A percentile compares a stretch with the other conserved stretches of the same genome.
These are phyloP conservation scores for Ctenosaura bakeri DNA, from an alignment of 2,797 vertebrate genomes.

Conservation along the genomic window DNA sequence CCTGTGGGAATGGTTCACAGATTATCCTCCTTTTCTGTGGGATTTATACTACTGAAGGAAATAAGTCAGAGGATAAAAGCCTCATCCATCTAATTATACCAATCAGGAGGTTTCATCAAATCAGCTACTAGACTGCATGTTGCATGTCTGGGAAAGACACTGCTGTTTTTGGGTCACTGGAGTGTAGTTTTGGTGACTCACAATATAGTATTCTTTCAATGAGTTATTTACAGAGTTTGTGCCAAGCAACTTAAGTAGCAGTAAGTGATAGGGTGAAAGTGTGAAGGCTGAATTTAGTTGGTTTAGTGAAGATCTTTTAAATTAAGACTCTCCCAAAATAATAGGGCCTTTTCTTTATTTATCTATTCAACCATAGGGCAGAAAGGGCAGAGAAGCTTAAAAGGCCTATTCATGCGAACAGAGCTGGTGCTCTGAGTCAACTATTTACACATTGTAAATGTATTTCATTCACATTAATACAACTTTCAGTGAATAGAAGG, in stretches of 20 bases:
- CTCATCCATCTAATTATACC: slow-evolving; percentile 35
- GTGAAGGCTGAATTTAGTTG: slow-evolving; percentile 64
- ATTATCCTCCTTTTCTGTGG: slow-evolving; percentile 45
- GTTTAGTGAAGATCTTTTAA: slow-evolving; percentile 59
- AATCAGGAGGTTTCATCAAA: neutral
- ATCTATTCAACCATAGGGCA: slow-evolving; percentile 54
- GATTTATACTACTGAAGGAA: slow-evolving; percentile 42
- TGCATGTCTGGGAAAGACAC: slow-evolving; percentile 42
- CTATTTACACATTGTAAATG: slow-evolving; percentile 54
- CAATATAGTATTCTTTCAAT: slow-evolving; percentile 46
- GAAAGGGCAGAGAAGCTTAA: slow-evolving; percentile 70
- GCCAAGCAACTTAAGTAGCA: slow-evolving; percentile 57
- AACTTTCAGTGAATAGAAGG: slow-evolving; percentile 41
- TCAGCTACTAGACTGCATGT: slow-evolving; percentile 33
- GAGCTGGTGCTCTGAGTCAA: slow-evolving; percentile 64
- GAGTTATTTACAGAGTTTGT: slow-evolving; percentile 54
- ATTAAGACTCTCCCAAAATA: slow-evolving; percentile 64
- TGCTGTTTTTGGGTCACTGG: neutral
- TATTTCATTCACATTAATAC: slow-evolving; percentile 58
- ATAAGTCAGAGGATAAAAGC: slow-evolving; percentile 55
- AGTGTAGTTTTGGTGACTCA: slow-evolving; percentile 50
- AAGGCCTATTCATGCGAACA: slow-evolving; percentile 66
- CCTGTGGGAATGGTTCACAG: slow-evolving; percentile 50
- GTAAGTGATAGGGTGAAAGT: slow-evolving; percentile 45
- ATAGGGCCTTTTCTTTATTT: slow-evolving; percentile 70